Conservation (phyloP, 2,888 invertebrate species). For the Serrognathus titanus region DNA sequence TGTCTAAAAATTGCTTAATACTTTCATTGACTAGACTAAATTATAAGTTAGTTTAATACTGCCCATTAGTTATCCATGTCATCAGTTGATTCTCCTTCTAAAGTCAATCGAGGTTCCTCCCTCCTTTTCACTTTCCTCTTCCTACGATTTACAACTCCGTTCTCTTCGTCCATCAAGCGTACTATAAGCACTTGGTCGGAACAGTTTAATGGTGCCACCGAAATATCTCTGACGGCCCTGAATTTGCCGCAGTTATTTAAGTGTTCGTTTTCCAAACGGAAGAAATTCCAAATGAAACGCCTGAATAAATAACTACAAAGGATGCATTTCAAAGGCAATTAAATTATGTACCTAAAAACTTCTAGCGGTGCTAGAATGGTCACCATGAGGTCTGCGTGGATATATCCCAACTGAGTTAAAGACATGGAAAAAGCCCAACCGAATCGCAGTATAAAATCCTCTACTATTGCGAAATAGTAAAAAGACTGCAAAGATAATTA, state of each 20-base stretch:
- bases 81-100: constrained; percentile 48
- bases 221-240: constrained; percentile 96
- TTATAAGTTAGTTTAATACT: too few species aligned
- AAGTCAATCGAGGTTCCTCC: constrained; percentile 35
- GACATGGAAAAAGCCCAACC: constrained; percentile 89
- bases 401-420: constrained; percentile 72
- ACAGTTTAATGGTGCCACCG: constrained; percentile 89
- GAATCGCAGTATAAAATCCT: constrained; percentile 90
- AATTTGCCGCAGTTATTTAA: constrained; percentile 99
- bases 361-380: constrained; percentile 81
- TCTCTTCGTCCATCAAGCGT: constrained; percentile 93
- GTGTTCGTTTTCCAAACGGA: constrained; percentile 98
- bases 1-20: too few species aligned
- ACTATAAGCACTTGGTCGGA: constrained; percentile 87
- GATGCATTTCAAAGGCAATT: not conserved
- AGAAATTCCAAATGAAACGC: constrained; percentile 98
- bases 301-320: constrained; percentile 46
- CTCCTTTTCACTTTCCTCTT: constrained; percentile 51
- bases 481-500: constrained; percentile 65
- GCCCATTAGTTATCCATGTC: constrained; percentile 36
- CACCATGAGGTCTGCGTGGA: constrained; percentile 77
- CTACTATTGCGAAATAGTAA: constrained; percentile 95
- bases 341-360: constrained; percentile 70
- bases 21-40: too few species aligned
- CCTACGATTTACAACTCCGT: constrained; percentile 77